phyloP scores from a whole-genome alignment of 92 coral and sea anemone genomes.

The Bergia sp. region DNA sequence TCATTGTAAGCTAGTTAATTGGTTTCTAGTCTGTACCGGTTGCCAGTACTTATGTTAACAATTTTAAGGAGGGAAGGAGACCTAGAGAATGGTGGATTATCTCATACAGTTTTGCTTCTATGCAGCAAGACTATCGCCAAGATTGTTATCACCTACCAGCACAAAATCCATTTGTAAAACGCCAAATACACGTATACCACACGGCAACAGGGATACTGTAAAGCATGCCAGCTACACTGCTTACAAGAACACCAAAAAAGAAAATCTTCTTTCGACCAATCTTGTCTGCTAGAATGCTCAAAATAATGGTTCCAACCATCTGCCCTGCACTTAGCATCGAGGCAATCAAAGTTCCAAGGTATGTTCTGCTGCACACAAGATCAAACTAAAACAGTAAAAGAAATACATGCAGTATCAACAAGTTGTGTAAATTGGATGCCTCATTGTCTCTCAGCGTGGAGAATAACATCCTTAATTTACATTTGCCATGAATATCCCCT shows the following conservation, averaged over 20 bases:
- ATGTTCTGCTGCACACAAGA: neutral
- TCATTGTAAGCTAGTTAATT: too few species aligned
- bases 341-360: neutral
- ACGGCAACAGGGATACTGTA: neutral
- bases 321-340: neutral
- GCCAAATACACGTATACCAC: neutral
- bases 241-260: neutral
- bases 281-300: neutral
- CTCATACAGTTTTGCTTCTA: too few species aligned
- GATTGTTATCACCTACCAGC: neutral
- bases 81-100: too few species aligned
- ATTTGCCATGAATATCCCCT: too few species aligned
- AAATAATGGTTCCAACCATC: neutral
- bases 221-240: neutral
- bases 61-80: too few species aligned
- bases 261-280: neutral
- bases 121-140: too few species aligned
- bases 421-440: too few species aligned
- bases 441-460: too few species aligned
- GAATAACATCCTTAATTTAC: too few species aligned
- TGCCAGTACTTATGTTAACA: too few species aligned
- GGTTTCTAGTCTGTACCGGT: too few species aligned
- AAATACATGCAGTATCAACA: too few species aligned
- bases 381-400: neutral
- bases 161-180: neutral